phyloP scores from a whole-genome alignment of 2,888 invertebrate genomes.

The Pilophorus perplexus region DNA sequence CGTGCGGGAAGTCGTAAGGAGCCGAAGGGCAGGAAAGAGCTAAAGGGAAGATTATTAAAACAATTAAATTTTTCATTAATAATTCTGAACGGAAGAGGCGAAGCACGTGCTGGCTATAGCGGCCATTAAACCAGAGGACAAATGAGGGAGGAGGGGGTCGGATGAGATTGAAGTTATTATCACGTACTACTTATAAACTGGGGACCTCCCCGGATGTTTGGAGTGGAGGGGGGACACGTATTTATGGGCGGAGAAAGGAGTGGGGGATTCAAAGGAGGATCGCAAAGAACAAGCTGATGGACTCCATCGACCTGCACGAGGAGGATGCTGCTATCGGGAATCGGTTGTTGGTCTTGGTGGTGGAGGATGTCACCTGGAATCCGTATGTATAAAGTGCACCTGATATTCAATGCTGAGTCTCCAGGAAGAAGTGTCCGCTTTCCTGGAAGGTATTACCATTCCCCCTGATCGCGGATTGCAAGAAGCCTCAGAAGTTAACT shows the following conservation, averaged over 20 bases:
- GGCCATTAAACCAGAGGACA: slow-evolving; percentile 31
- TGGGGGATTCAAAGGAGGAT: neutral
- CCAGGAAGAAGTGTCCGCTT: no score
- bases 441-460: no score
- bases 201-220: neutral
- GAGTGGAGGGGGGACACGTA: neutral
- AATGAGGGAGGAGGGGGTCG: slow-evolving; percentile 9
- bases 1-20: no score
- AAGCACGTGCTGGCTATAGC: slow-evolving; percentile 31
- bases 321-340: no score
- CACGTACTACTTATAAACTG: slow-evolving; percentile 32
- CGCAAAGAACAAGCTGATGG: slow-evolving; percentile 2
- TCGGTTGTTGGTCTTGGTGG: no score
- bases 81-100: slow-evolving; percentile 31
- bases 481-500: no score
- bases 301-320: no score
- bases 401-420: no score
- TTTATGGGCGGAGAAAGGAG: neutral
- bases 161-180: slow-evolving; percentile 32
- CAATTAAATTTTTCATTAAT: slow-evolving; percentile 36
- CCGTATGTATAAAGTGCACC: no score
- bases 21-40: neutral
- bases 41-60: slow-evolving; percentile 26
- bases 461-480: no score
- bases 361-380: no score